A percentile compares a stretch with the other conserved stretches of the same genome.
Conservation (phyloP, 2,888 invertebrate species). For the Polydrusus pterygomalis region DNA sequence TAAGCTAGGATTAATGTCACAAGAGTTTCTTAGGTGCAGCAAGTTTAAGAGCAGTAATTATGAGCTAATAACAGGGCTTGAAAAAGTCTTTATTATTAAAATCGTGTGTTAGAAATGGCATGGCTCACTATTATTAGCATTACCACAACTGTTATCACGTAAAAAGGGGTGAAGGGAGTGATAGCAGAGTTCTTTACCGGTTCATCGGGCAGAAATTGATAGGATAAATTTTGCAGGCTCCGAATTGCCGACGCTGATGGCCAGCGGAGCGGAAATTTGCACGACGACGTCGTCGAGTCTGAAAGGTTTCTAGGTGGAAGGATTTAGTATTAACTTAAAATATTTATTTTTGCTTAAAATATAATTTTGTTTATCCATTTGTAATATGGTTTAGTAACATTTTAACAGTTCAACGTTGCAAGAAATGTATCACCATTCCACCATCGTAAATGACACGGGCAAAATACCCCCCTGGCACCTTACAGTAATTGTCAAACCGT, state of each 20-base stretch:
- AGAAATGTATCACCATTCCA: too few species aligned
- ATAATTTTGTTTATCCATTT: neutral
- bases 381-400: too few species aligned
- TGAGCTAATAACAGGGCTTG: too few species aligned
- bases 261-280: slow-evolving; percentile 38
- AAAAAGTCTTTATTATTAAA: too few species aligned
- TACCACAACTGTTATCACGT: neutral
- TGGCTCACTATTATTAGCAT: neutral
- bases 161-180: slow-evolving; percentile 39
- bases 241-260: slow-evolving; percentile 73
- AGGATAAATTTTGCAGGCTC: slow-evolving; percentile 77
- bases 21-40: too few species aligned
- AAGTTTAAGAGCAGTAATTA: too few species aligned
- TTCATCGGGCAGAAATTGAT: slow-evolving; percentile 79
- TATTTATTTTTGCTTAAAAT: neutral
- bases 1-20: too few species aligned
- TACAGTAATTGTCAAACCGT: neutral
- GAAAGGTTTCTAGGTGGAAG: slow-evolving; percentile 30
- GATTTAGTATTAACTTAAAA: slow-evolving; percentile 19
- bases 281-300: slow-evolving; percentile 33
- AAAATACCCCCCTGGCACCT: neutral
- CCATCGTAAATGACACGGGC: slow-evolving; percentile 7
- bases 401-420: too few species aligned
- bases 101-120: neutral
- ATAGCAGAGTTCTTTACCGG: slow-evolving; percentile 74